phyloP scores from a whole-genome alignment of 2,888 invertebrate species.

The Agrilus cyanescens region DNA sequence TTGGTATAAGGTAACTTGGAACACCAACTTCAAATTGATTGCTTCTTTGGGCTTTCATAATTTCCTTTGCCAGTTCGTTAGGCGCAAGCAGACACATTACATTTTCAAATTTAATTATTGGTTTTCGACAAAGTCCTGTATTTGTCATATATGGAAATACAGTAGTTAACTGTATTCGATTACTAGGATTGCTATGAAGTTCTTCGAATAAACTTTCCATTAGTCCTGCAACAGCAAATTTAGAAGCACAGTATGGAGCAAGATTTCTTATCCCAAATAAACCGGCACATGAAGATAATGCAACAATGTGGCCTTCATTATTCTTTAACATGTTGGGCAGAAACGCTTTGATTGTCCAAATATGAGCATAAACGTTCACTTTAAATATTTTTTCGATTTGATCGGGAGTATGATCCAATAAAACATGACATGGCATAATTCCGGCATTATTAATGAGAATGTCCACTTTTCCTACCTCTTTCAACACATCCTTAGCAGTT shows the following conservation, averaged over 20 bases:
- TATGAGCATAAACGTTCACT: conserved; percentile 67
- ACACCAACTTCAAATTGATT: conserved; percentile 24
- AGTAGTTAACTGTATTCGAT: conserved; percentile 64
- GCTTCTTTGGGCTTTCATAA: conserved; percentile 55
- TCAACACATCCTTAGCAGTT: conserved; percentile 48
- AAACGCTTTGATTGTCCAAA: conserved; percentile 68
- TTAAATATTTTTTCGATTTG: conserved; percentile 61
- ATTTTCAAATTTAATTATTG: conserved; percentile 55
- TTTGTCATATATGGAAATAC: conserved; percentile 83
- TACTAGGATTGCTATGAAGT: conserved; percentile 38
- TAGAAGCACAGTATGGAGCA: conserved; percentile 73
- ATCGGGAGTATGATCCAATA: conserved; percentile 50
- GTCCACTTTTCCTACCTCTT: conserved; percentile 64
- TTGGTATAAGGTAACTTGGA: no score
- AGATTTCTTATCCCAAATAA: conserved; percentile 58
- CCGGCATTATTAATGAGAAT: conserved; percentile 80
- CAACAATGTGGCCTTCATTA: conserved; percentile 66
- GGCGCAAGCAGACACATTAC: conserved; percentile 52
- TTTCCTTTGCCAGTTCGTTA: conserved; percentile 49
- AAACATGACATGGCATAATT: conserved; percentile 67
- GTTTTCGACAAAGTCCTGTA: conserved; percentile 72
- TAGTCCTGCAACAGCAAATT: conserved; percentile 72
- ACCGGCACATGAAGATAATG: conserved; percentile 67
- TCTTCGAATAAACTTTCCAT: conserved; percentile 79
- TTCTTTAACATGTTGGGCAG: conserved; percentile 63